Conservation (phyloP, 1,140 invertebrate genomes). For the Matsumurasca onukii region DNA sequence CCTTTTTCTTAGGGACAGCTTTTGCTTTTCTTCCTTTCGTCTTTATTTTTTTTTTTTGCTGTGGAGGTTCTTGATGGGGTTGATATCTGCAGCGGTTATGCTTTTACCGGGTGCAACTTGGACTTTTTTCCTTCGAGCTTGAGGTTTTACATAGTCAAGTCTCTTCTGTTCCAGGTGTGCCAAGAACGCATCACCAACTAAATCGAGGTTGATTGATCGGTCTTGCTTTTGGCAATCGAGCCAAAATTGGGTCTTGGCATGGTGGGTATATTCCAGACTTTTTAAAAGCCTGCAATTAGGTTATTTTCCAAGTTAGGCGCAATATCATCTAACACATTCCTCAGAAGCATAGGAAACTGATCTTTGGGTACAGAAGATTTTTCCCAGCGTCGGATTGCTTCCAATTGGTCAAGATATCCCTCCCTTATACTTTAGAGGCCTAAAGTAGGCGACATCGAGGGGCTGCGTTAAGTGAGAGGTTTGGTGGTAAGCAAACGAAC, state of each 20-base stretch:
- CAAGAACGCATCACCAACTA: slow-evolving; percentile 21
- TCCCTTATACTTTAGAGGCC: slow-evolving; percentile 46
- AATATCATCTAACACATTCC: slow-evolving; percentile 18
- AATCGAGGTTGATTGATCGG: not conserved
- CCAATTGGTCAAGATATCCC: slow-evolving; percentile 44
- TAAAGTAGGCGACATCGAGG: slow-evolving; percentile 49
- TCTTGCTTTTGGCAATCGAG: slow-evolving; percentile 20
- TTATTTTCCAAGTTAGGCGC: slow-evolving; percentile 26
- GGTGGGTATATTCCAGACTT: slow-evolving; percentile 34
- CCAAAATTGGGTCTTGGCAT: not conserved
- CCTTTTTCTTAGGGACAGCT: not conserved
- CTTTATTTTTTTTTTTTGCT: no score
- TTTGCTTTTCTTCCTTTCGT: not conserved
- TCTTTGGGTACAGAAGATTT: slow-evolving; percentile 31
- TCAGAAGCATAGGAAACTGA: slow-evolving; percentile 20
- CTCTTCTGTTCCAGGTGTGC: not conserved
- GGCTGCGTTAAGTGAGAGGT: slow-evolving; percentile 50
- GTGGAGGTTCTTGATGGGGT: not conserved
- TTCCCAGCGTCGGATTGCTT: slow-evolving; percentile 35
- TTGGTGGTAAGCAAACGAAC: slow-evolving; percentile 48
- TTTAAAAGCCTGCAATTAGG: slow-evolving; percentile 35
- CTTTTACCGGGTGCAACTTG: slow-evolving; percentile 23
- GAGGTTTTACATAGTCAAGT: not conserved
- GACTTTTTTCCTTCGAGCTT: not conserved
- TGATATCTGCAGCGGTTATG: not conserved